These are phyloP conservation scores for Eulithis testata DNA, from an alignment of 2,888 invertebrate genomes.

Conservation along the genomic window DNA sequence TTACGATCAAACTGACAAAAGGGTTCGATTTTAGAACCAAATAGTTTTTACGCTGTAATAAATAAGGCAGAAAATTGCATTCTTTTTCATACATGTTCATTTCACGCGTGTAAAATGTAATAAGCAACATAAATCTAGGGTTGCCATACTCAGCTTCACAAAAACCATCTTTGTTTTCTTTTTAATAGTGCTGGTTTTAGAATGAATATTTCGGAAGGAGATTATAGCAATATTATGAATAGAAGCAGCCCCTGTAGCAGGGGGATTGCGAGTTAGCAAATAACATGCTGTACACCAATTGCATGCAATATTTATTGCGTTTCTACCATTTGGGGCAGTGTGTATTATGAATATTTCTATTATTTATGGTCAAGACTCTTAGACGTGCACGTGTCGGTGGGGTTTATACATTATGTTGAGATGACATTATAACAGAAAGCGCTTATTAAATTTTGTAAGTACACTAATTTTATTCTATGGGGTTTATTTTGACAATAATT, in stretches of 20 bases:
- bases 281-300: conserved; percentile 72
- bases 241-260: conserved; percentile 67
- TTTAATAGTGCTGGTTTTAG: conserved; percentile 53
- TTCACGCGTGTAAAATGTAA: conserved; percentile 80
- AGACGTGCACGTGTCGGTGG: conserved; percentile 25
- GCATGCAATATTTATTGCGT: conserved; percentile 78
- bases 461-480: no score
- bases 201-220: conserved; percentile 50
- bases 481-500: no score
- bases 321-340: conserved; percentile 58
- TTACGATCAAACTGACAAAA: conserved; percentile 72
- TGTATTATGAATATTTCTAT: conserved; percentile 67
- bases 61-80: conserved; percentile 72
- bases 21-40: conserved; percentile 57
- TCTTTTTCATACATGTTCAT: conserved; percentile 66
- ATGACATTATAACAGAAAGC: conserved; percentile 10
- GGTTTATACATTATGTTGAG: conserved; percentile 5
- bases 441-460: not conserved
- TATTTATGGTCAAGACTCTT: conserved; percentile 35
- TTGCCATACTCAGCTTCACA: conserved; percentile 41
- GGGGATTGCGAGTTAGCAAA: conserved; percentile 73
- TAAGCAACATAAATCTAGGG: conserved; percentile 78
- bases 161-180: conserved; percentile 34
- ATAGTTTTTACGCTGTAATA: conserved; percentile 60
- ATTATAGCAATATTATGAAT: conserved; percentile 74